A percentile compares a stretch with the other conserved stretches of the same genome.
These are phyloP conservation scores for Athalia cordata DNA, from an alignment of 2,888 invertebrate genomes.

Conservation along the genomic window DNA sequence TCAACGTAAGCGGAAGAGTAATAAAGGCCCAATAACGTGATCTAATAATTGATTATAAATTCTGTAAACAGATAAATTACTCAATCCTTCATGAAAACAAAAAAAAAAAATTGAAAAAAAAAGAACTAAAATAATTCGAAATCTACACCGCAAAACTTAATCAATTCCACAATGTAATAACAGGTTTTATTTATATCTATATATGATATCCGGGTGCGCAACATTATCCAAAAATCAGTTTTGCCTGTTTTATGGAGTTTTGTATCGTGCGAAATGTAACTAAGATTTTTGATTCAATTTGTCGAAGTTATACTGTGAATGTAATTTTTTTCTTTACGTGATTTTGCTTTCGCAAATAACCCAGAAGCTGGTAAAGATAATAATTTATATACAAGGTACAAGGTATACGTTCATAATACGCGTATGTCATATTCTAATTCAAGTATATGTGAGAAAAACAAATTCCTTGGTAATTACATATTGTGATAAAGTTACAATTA, in stretches of 20 bases:
- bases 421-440: neutral
- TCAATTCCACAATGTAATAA: neutral
- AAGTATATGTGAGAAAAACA: neutral
- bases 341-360: neutral
- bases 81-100: too few species aligned
- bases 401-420: neutral
- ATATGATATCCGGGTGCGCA: neutral
- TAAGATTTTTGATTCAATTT: neutral
- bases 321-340: neutral
- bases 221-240: constrained; percentile 1
- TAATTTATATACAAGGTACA: neutral
- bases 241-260: constrained; percentile 8
- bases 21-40: too few species aligned
- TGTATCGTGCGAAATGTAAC: neutral
- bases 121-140: too few species aligned
- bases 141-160: neutral
- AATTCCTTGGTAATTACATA: constrained; percentile 2
- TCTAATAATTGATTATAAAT: too few species aligned
- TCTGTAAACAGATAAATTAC: too few species aligned
- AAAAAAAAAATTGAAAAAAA: too few species aligned
- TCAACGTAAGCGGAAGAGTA: too few species aligned
- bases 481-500: constrained; percentile 18
- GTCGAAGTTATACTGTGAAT: neutral
- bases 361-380: neutral
- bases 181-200: neutral